Evolutionary conservation across 2,113 vertebrate genomes (phyloP), one percentile per base, ranked within the genome.

Genomic region (Passer montanus): DNA sequence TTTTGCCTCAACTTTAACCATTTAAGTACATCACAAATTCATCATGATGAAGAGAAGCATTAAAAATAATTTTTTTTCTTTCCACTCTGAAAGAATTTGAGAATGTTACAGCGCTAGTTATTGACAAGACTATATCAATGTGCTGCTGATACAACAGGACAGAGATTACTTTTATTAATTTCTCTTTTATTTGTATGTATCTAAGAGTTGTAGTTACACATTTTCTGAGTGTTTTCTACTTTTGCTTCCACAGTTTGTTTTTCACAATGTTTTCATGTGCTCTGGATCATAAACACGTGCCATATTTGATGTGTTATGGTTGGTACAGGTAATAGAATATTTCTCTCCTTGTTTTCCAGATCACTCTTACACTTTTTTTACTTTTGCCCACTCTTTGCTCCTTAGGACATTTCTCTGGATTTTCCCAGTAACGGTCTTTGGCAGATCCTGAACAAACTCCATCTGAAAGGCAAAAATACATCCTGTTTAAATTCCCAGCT

Each of bases 361-460:
- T 10, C 6, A 39, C 21, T 46, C 28, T 46, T n/a, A 4, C 13
- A 11, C 4, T 52, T 10, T 6, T 76, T 47, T 70, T 16, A 6
- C 14, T 13, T 12, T 96, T 39, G 19, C 90, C 98, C 98, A 98
- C 78, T 98, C 98, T 82, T 91, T 97, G 49, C 90, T 97, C 87
- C 93, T 97, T 60, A 98, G 94, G 62, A 97, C 94, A 3, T 78
- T 95, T 77, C 98, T 96, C 74, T 96, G 93, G 50, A 98, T 97
- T 97, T 99, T 99, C 22, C 98, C 98, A 63, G 95, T 97, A 47
- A 93, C 16, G 0, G 97, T 98, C 91, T 99, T 98, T 17, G 98
- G 98, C 30, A 99, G 97, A 27, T 97, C 94, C 59, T 92, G 94
- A 90, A 98, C 98, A 95, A 98, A 98, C 70, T 99, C 98, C 44